These are phyloP conservation scores for Teleiodes luculella DNA, from an alignment of 2,888 invertebrate genomes.

Conservation along the genomic window DNA sequence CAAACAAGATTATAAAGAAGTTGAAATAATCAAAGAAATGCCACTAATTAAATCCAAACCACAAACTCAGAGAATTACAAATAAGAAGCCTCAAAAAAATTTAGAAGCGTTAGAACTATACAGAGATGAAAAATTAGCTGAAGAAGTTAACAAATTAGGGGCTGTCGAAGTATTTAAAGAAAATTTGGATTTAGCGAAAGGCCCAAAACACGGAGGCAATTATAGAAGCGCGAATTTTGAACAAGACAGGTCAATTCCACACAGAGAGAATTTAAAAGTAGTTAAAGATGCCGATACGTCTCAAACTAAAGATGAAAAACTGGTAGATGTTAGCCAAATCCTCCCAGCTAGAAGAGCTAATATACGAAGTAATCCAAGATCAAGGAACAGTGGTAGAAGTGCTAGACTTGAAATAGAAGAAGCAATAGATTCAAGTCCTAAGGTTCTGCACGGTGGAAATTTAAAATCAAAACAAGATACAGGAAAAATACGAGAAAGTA, in stretches of 20 bases:
- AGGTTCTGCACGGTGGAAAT: conserved; percentile 50
- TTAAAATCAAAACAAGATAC: conserved; percentile 34
- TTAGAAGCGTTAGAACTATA: conserved; percentile 55
- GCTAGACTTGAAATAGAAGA: conserved; percentile 46
- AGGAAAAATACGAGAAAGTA: conserved; percentile 28
- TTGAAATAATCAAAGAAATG: conserved; percentile 65
- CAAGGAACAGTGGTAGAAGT: conserved; percentile 36
- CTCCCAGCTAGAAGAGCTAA: conserved; percentile 31
- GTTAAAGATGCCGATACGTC: conserved; percentile 48
- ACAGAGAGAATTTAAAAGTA: conserved; percentile 22
- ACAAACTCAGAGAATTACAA: conserved; percentile 7
- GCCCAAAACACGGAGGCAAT: conserved; percentile 70
- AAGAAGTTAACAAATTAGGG: conserved; percentile 61
- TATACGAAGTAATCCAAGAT: conserved; percentile 40
- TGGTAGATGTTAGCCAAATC: conserved; percentile 37
- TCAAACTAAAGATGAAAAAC: conserved; percentile 47
- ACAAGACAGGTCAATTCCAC: conserved; percentile 26
- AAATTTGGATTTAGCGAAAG: conserved; percentile 48
- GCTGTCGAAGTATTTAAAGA: conserved; percentile 67
- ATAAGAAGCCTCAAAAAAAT: conserved; percentile 45
- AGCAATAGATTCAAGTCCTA: conserved; percentile 24
- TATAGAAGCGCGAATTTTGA: conserved; percentile 48
- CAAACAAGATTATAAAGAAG: conserved; percentile 66
- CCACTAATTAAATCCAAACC: conserved; percentile 36
- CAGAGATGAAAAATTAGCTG: conserved; percentile 64